phyloP scores from a whole-genome alignment of 92 coral and sea anemone genomes.

The Bergia puertoricense region DNA sequence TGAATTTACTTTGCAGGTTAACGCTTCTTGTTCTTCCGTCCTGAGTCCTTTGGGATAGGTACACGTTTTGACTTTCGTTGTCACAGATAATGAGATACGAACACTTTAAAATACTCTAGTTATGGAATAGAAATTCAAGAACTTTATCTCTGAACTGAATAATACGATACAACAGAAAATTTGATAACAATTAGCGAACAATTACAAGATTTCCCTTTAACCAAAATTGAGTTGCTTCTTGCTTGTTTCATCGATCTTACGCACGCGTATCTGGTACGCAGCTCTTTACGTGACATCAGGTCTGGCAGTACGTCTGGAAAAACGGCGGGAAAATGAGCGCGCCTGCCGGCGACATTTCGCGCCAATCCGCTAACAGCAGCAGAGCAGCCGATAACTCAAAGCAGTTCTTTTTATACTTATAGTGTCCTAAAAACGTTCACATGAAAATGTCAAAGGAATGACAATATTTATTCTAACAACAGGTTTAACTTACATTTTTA shows the following conservation, averaged over 20 bases:
- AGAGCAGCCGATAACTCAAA: too few relatives aligned
- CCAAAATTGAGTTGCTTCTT: background rate
- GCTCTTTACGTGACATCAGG: background rate
- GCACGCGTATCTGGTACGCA: background rate
- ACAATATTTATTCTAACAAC: too few relatives aligned
- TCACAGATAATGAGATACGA: background rate
- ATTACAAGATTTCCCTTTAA: background rate
- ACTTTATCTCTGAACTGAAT: background rate
- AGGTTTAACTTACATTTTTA: too few relatives aligned
- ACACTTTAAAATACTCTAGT: background rate
- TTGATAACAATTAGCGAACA: background rate
- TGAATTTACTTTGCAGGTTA: background rate
- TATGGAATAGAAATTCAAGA: background rate
- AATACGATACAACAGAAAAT: background rate
- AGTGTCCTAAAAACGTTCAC: too few relatives aligned
- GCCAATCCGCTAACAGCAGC: background rate
- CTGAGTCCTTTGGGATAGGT: background rate
- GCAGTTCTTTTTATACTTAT: too few relatives aligned
- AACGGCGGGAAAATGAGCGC: constrained; percentile 38
- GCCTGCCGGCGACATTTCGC: background rate
- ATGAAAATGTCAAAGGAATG: too few relatives aligned
- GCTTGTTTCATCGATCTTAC: background rate
- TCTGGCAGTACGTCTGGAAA: background rate
- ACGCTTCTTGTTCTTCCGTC: background rate
- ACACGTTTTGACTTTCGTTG: background rate